Evolutionary conservation across 92 coral and sea anemone species (phyloP).

Genomic region (Umimayanthus kanabou): DNA sequence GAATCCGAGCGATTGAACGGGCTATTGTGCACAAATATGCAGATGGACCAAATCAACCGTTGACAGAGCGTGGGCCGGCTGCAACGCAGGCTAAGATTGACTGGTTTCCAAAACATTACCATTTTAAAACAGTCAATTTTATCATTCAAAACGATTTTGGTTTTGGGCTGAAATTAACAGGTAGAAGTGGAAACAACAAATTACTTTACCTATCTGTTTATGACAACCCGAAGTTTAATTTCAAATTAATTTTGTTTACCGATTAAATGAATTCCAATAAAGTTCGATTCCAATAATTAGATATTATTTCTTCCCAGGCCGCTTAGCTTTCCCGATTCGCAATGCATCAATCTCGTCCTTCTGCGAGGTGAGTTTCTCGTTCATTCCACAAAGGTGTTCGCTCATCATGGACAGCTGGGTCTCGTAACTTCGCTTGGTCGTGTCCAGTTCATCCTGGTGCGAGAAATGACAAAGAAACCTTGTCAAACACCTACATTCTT

Average conservation of each 20-base stretch:
- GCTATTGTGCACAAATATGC: too few species aligned
- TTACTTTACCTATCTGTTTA: too few species aligned
- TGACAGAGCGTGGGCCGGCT: too few species aligned
- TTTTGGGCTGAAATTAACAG: too few species aligned
- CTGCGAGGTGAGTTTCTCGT: slow-evolving; percentile 91
- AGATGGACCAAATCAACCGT: too few species aligned
- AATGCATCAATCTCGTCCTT: slow-evolving; percentile 94
- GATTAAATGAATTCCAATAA: background rate
- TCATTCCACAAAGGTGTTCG: slow-evolving; percentile 98
- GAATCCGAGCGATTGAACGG: too few species aligned
- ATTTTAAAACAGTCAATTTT: too few species aligned
- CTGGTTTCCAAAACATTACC: too few species aligned
- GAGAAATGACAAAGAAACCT: background rate
- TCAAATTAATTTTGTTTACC: background rate
- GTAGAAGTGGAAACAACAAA: too few species aligned
- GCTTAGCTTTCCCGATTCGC: slow-evolving; percentile 80
- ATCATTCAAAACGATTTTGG: too few species aligned
- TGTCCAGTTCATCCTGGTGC: slow-evolving; percentile 88
- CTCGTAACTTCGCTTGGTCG: slow-evolving; percentile 96
- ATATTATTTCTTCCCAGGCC: slow-evolving; percentile 74
- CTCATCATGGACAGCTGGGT: slow-evolving; percentile 98
- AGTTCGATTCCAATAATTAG: background rate
- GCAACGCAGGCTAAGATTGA: too few species aligned
- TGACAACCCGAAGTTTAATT: background rate
- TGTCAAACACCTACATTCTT: too few species aligned